Evolutionary conservation across 37 sponge, comb jelly and placozoan species (phyloP), one percentile per base, ranked within the genome.

Genomic region (Sycon ciliatum): DNA sequence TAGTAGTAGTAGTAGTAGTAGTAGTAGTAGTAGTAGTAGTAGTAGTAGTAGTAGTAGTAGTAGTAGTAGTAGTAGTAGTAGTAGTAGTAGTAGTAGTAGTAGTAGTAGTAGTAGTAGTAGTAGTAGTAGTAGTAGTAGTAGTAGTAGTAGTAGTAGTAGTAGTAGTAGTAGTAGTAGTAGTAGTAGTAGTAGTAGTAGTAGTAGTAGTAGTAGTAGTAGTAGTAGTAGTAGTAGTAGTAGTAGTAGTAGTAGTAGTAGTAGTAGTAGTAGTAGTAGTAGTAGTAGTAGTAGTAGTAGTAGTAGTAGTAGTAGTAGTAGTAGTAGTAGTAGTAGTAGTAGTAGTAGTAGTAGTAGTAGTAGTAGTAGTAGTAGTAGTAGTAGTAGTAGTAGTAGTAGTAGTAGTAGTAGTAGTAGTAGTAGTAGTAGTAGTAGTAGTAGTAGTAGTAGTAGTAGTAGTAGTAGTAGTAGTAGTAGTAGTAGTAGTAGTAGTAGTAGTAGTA

Each of bases 11-110:
- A 46, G 52, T 46, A 46, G 52, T 46, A 46, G 52, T 46, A 46
- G 52, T 46, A 46, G 52, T 46, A 46, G 52, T 46, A 46, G 52
- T 46, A 46, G 52, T 46, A 46, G 52, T 46, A 46, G 52, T 46
- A 46, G 52, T 46, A 46, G 52, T 46, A 46, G 52, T 46, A 46
- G 52, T 46, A 46, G 52, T 46, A 46, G 52, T 46, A 46, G 52
- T 46, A 46, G 52, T 46, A 46, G 52, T 46, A 46, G 52, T 46
- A 46, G 52, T 46, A 46, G 52, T 46, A 46, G 52, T 46, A 46
- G 52, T 46, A 46, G 52, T 46, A 46, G 52, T 46, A 46, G 52
- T 46, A 46, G 52, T 46, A 46, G 52, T 46, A 46, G 52, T 46
- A 46, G 52, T 46, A 46, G 52, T 46, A 46, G 52, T 46, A 46